Conservation (phyloP, 2,113 vertebrate genomes). For the Microtus richardsoni region DNA sequence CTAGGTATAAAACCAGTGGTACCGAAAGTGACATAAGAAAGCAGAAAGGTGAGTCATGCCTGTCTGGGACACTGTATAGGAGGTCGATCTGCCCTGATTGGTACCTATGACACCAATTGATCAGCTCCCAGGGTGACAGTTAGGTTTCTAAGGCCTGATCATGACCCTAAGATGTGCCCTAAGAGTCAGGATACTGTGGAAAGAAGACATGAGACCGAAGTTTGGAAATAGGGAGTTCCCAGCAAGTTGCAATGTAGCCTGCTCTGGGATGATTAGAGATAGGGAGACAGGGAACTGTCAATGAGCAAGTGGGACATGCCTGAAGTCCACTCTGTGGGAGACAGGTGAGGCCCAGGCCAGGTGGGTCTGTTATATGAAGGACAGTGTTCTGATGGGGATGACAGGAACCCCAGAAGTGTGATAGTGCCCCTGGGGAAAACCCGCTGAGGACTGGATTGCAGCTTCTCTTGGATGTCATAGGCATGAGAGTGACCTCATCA, state of each 20-base stretch:
- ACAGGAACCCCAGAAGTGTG: background rate
- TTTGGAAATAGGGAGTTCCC: background rate
- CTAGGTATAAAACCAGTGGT: background rate
- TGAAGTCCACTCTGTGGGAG: background rate
- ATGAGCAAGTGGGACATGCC: background rate
- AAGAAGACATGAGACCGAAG: background rate
- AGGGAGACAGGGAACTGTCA: background rate
- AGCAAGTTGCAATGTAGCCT: background rate
- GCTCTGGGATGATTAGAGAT: background rate
- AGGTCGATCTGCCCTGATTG: background rate
- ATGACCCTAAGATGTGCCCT: background rate
- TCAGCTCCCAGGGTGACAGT: background rate
- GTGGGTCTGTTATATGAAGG: background rate
- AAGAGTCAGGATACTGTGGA: background rate
- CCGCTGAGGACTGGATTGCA: background rate
- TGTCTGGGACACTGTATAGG: background rate
- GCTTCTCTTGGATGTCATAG: too few relatives aligned
- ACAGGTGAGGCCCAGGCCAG: background rate
- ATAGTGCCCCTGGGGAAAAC: background rate
- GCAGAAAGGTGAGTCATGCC: too few relatives aligned
- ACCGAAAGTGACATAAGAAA: background rate
- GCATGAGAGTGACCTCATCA: background rate
- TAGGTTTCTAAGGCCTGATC: background rate
- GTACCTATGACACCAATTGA: background rate
- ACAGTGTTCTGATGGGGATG: background rate